Evolutionary conservation across 2,113 vertebrate genomes (phyloP), one percentile per base, ranked within the genome.

Genomic region (Circaetus cinerascens): DNA sequence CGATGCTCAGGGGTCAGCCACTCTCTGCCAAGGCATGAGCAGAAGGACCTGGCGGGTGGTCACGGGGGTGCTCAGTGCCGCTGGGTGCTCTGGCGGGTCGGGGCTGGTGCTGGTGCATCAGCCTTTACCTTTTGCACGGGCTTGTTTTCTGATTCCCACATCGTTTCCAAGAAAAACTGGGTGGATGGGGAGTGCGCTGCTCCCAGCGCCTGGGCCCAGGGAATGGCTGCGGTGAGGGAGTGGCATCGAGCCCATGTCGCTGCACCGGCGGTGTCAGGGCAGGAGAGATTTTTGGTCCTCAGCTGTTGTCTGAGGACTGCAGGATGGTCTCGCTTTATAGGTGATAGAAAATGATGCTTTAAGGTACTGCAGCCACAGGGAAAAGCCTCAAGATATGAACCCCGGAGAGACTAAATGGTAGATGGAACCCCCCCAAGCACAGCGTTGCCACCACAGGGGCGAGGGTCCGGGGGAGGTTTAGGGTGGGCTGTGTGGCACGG

Each of bases 391-490:
- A 12, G 50, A 26, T 17, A 30, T 4, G 60, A 60, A 7, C 18
- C 13, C 50, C 3, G 25, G 77, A 29, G 60, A 18, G 11, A 19
- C 5, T 2, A 36, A 75, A 45, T 1, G 8, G 25, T 2, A 5
- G 25, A 6, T 23, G 62, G 29, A 45, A 51, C 21, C 2, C 26
- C 38, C 5, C n/a, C 36, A 8, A 20, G 25, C 13, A 21, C 50
- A 51, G 46, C 1, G 0, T 5, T 45, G 48, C 15, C 41, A 21
- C 41, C 2, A 1, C 0, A 1, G 62, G 41, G 36, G 3, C 0
- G 13, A 30, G 40, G 45, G 59, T n/a, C 51, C 2, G 9, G 48
- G 25, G 29, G 21, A 1, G 5, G 7, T 45, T 10, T 60, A 32
- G 30, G 68, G 45, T 27, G 60, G 62, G 56, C n/a, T 32, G 12